Base-by-base conservation (phyloP, 2,113 vertebrate species). In the Mellivora capensis region DNA sequence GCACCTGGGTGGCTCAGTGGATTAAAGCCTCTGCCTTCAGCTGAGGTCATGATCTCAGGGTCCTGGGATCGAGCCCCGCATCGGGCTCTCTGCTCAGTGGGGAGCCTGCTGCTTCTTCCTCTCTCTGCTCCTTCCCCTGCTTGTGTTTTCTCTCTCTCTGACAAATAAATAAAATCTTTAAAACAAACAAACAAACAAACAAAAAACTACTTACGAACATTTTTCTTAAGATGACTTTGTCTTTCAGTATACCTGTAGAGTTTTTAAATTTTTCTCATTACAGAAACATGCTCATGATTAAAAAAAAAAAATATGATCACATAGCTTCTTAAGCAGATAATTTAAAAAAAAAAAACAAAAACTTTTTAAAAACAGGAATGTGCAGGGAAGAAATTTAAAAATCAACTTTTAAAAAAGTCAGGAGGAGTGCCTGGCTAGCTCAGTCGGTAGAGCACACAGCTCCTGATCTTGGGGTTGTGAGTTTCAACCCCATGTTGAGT, bases 221-320 rank as follows among this genome's bases (percentile, higher is more conserved):
- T n/a, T n/a, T n/a, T n/a, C n/a, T n/a, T n/a, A n/a, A n/a, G n/a
- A n/a, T n/a, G n/a, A n/a, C n/a, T n/a, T n/a, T n/a, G n/a, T 49
- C 76, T n/a, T 79, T 79, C 18, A 80, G 31, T 49, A 88, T 25
- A 79, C 39, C 64, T 81, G 47, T 9, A 59, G 49, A 31, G 54
- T 79, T 84, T 86, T 84, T 4, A 57, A 21, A 11, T 52, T 83
- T 95, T 96, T 87, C 74, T 95, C 79, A 88, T 77, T 91, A 93
- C 11, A 61, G 54, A 95, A 88, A 80, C 17, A 47, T n/a, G 29
- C 29, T 79, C 27, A 82, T 42, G 31, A 82, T 14, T n/a, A 49
- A 57, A 91, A 87, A 89, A 47, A 72, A 31, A 39, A 77, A 86
- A 61, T 7, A 91, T 2, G 5, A 57, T 85, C 37, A 96, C 12